Evolutionary conservation across 2,797 vertebrate species (phyloP).

Genomic region (Hoplostethus mediterraneus): DNA sequence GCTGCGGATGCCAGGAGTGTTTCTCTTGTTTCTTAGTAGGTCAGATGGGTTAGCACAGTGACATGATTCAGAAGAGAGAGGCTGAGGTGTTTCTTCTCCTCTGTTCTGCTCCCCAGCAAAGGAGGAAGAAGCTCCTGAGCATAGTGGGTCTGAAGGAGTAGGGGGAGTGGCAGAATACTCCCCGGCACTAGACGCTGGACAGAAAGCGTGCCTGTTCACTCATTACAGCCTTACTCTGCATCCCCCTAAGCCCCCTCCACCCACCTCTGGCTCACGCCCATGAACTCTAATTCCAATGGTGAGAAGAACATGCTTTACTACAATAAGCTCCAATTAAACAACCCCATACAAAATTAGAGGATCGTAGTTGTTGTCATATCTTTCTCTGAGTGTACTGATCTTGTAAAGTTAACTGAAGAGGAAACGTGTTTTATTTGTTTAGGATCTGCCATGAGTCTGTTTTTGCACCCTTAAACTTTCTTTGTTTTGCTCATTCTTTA

Average conservation of each 20-base stretch:
- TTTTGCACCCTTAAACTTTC: no score
- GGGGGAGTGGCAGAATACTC: constrained; percentile 42
- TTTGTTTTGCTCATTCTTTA: no score
- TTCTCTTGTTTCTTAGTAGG: constrained; percentile 4
- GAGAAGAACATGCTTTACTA: neutral
- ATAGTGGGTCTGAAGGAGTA: constrained; percentile 11
- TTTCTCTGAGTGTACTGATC: no score
- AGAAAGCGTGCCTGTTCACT: constrained; percentile 48
- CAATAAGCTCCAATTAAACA: no score
- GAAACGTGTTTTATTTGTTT: no score
- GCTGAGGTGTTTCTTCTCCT: constrained; percentile 51
- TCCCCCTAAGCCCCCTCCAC: neutral
- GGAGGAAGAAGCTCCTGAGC: constrained; percentile 47
- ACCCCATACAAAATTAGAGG: no score
- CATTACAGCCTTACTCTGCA: constrained; percentile 19
- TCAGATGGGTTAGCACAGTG: constrained; percentile 9
- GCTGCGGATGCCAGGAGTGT: neutral
- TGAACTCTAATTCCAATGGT: neutral
- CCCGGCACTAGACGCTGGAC: constrained; percentile 35
- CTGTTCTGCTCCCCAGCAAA: constrained; percentile 49
- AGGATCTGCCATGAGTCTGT: no score
- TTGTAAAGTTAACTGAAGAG: no score
- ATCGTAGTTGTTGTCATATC: no score
- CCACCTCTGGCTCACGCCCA: neutral
- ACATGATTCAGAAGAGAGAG: constrained; percentile 19